phyloP scores from a whole-genome alignment of 2,113 vertebrate genomes.

The Anseranas semipalmata region DNA sequence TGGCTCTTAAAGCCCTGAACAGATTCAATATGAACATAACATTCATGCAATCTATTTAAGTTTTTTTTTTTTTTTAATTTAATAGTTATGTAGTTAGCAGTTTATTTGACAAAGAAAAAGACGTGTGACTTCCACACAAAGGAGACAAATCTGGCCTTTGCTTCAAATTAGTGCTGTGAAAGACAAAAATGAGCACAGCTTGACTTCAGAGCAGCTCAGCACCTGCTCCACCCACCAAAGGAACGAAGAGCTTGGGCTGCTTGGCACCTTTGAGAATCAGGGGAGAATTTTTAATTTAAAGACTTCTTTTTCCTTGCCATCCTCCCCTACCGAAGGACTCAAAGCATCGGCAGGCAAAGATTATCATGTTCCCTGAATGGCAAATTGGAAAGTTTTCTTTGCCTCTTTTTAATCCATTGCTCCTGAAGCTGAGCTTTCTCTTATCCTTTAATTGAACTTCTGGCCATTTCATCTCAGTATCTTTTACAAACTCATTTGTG shows the following conservation, averaged over 20 bases:
- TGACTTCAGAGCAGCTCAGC: constrained; percentile 58
- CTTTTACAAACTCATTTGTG: background rate
- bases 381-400: constrained; percentile 58
- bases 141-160: constrained; percentile 31
- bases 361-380: constrained; percentile 16
- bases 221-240: constrained; percentile 63
- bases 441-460: constrained; percentile 37
- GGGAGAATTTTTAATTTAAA: constrained; percentile 69
- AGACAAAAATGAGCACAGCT: constrained; percentile 68
- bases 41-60: background rate
- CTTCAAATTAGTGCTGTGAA: constrained; percentile 6
- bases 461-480: constrained; percentile 10
- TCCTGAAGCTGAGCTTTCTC: constrained; percentile 32
- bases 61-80: background rate
- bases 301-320: constrained; percentile 51
- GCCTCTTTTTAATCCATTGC: constrained; percentile 21
- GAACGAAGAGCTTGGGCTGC: constrained; percentile 42
- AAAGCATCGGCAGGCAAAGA: constrained; percentile 55
- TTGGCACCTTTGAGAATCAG: constrained; percentile 64
- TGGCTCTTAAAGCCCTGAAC: background rate
- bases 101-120: constrained; percentile 26
- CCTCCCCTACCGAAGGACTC: constrained; percentile 49
- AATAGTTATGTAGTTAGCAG: constrained; percentile 14
- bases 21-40: background rate
- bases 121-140: constrained; percentile 22